Conservation (phyloP, 1,140 invertebrate species). For the Xylocopa sonorina region DNA sequence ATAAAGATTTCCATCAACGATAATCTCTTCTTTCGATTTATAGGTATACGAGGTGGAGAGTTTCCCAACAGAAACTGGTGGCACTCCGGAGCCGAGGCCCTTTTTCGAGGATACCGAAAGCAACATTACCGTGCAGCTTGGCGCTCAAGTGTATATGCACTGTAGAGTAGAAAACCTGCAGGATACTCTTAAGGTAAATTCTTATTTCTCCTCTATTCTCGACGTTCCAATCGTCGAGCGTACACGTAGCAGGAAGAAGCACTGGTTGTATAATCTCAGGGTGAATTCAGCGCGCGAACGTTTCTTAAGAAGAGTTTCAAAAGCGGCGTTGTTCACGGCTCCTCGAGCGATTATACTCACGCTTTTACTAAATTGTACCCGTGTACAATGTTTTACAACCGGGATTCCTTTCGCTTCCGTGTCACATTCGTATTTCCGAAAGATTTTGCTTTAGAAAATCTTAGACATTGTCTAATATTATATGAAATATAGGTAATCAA, state of each 20-base stretch:
- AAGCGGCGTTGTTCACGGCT: not conserved
- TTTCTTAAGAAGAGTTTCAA: constrained; percentile 18
- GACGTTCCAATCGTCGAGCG: too few relatives aligned
- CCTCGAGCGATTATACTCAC: not conserved
- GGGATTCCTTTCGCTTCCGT: too few relatives aligned
- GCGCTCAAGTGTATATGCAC: constrained; percentile 84
- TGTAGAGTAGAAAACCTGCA: constrained; percentile 85
- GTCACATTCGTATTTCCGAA: too few relatives aligned
- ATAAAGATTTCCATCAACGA: too few relatives aligned
- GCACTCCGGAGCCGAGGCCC: constrained; percentile 82
- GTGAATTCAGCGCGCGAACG: not conserved
- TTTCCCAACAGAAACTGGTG: constrained; percentile 77
- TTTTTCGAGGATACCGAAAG: constrained; percentile 83
- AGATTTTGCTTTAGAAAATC: not conserved
- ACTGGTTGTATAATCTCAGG: constrained; percentile 16
- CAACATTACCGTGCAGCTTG: constrained; percentile 85
- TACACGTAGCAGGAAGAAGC: not conserved
- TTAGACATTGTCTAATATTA: too few relatives aligned
- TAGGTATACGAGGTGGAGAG: constrained; percentile 80
- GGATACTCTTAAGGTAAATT: constrained; percentile 85
- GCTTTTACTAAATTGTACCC: too few relatives aligned
- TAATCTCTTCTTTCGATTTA: not conserved
- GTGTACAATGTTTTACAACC: too few relatives aligned
- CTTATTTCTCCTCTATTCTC: constrained; percentile 2
- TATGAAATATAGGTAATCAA: too few relatives aligned